Percentiles rank a stretch among this genome's conserved stretches.
These are phyloP conservation scores for Hemicordylus capensis DNA, from an alignment of 2,113 vertebrate genomes.

Conservation along the genomic window DNA sequence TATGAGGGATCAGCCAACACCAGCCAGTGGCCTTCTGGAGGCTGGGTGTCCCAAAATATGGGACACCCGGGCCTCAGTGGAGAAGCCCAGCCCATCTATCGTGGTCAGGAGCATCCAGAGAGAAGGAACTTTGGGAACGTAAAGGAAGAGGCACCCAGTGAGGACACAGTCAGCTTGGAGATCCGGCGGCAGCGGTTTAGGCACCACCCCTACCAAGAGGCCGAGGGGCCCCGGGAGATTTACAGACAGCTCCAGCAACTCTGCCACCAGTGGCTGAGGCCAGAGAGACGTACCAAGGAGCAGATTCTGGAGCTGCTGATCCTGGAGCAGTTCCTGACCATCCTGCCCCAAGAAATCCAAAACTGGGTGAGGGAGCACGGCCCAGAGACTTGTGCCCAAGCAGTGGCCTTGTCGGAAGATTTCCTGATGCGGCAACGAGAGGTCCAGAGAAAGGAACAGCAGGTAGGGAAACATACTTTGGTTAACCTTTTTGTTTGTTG, in stretches of 20 bases:
- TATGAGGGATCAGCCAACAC: not conserved
- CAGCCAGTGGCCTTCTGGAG: not conserved
- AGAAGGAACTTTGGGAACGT: not conserved
- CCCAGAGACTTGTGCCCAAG: slow-evolving; percentile 68
- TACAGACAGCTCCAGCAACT: slow-evolving; percentile 72
- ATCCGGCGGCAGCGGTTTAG: slow-evolving; percentile 56
- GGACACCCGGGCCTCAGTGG: not conserved
- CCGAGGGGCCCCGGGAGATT: slow-evolving; percentile 59
- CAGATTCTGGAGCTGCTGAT: slow-evolving; percentile 22
- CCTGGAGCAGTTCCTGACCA: slow-evolving; percentile 21
- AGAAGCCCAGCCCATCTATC: not conserved
- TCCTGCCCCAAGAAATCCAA: slow-evolving; percentile 20
- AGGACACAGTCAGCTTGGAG: slow-evolving; percentile 52
- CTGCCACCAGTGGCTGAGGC: slow-evolving; percentile 71
- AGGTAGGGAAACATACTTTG: slow-evolving; percentile 50
- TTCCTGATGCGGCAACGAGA: slow-evolving; percentile 59
- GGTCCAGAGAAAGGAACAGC: slow-evolving; percentile 64
- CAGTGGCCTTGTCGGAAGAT: slow-evolving; percentile 68
- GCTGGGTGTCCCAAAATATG: not conserved
- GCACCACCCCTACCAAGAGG: slow-evolving; percentile 11
- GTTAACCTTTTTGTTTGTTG: not conserved
- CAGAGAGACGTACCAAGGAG: slow-evolving; percentile 51
- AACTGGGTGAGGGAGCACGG: slow-evolving; percentile 48
- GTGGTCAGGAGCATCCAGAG: not conserved
- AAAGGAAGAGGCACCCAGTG: slow-evolving; percentile 39